Percentiles rank a stretch among this genome's conserved stretches.
These are phyloP conservation scores for Cynocephalus volans DNA, from an alignment of 2,113 vertebrate species.

Conservation along the genomic window DNA sequence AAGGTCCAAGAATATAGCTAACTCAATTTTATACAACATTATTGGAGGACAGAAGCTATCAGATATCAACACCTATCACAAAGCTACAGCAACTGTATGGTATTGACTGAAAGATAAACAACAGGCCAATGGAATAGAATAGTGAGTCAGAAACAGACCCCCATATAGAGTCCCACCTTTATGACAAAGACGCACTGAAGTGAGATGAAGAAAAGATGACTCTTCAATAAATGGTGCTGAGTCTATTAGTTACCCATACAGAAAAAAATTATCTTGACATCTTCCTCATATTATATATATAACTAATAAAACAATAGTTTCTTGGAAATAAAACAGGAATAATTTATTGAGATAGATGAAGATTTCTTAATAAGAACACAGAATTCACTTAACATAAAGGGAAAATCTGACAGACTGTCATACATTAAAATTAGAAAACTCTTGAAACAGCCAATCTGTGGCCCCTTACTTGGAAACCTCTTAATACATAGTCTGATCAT, in stretches of 20 bases:
- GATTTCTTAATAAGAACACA: constrained; percentile 28
- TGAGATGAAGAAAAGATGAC: not conserved
- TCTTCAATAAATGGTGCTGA: not conserved
- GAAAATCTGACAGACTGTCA: not conserved
- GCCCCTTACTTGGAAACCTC: not conserved
- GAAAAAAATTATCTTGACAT: constrained; percentile 1
- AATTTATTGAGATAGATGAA: constrained; percentile 37
- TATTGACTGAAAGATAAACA: not conserved
- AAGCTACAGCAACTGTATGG: not conserved
- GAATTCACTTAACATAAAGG: not conserved
- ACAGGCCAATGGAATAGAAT: not conserved
- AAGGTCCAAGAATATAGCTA: constrained; percentile 9
- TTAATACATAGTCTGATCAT: constrained; percentile 29
- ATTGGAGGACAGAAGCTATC: not conserved
- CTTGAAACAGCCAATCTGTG: not conserved
- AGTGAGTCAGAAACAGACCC: not conserved
- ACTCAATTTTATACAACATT: not conserved
- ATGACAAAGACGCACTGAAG: not conserved
- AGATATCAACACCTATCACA: not conserved
- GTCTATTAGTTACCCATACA: not conserved
- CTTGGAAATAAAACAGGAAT: constrained; percentile 37
- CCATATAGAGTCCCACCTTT: not conserved
- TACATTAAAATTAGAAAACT: not conserved
- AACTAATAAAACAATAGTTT: not conserved
- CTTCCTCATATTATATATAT: not conserved